A percentile compares a stretch with the other conserved stretches of the same genome.
Conservation (phyloP, 1,140 invertebrate species). For the Drosophila auraria region DNA sequence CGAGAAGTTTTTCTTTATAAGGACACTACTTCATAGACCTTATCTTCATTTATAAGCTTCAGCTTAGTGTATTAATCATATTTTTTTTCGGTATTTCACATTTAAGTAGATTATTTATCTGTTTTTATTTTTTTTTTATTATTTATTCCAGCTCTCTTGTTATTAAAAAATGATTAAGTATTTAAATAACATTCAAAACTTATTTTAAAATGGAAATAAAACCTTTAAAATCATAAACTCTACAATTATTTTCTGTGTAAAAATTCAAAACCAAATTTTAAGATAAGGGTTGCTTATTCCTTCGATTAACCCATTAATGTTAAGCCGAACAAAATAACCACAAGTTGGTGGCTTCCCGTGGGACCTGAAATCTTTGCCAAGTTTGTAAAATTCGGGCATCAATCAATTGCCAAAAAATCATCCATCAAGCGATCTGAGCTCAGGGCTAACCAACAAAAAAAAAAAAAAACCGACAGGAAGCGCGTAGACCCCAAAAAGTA, state of each 20-base stretch:
- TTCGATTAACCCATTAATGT: constrained; percentile 32
- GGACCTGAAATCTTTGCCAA: constrained; percentile 56
- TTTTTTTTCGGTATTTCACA: too few relatives aligned
- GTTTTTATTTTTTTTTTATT: background rate
- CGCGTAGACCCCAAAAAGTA: constrained; percentile 42
- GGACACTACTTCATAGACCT: too few relatives aligned
- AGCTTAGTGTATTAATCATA: too few relatives aligned
- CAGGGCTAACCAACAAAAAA: background rate
- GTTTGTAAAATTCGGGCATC: constrained; percentile 42
- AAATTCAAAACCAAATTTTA: background rate
- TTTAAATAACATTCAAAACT: too few relatives aligned
- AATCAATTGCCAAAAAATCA: constrained; percentile 60
- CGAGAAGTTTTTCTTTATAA: too few relatives aligned
- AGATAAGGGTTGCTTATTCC: background rate
- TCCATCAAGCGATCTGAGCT: constrained; percentile 49
- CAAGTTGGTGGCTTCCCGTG: background rate
- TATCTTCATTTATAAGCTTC: too few relatives aligned
- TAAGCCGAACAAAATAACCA: background rate
- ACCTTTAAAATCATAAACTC: background rate
- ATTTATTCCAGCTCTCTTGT: background rate
- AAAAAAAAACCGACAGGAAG: constrained; percentile 13
- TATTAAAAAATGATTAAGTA: background rate
- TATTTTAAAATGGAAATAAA: too few relatives aligned
- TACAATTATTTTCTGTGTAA: background rate
- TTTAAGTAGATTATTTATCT: too few relatives aligned